Conservation (phyloP, 1,140 invertebrate species). For the Stenopsyche tienmushanensis region DNA sequence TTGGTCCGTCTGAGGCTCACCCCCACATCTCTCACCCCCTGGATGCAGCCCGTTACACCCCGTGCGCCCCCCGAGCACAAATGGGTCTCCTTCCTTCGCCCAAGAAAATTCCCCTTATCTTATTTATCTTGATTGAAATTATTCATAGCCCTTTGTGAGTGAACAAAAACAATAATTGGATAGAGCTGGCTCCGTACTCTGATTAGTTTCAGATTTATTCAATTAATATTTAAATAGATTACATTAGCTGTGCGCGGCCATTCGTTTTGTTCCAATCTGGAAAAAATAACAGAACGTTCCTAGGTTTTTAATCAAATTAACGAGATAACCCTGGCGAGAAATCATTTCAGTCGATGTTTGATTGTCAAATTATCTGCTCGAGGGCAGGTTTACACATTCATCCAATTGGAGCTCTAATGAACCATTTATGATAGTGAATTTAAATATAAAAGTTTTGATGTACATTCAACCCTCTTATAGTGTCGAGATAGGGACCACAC, state of each 20-base stretch:
- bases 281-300: background rate
- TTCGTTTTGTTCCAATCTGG: background rate
- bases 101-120: conserved; percentile 38
- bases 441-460: too few species aligned
- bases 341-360: too few species aligned
- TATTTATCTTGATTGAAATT: conserved; percentile 42
- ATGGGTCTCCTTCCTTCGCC: conserved; percentile 20
- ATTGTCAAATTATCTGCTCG: too few species aligned
- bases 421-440: too few species aligned
- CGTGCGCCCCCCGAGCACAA: conserved; percentile 1
- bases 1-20: conserved; percentile 6
- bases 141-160: conserved; percentile 41
- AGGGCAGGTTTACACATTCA: too few species aligned
- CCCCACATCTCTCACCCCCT: background rate
- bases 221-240: conserved; percentile 32
- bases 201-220: conserved; percentile 33
- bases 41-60: background rate
- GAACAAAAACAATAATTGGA: conserved; percentile 32
- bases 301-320: too few species aligned
- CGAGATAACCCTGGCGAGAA: too few species aligned
- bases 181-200: conserved; percentile 14
- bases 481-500: too few species aligned
- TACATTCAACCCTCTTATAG: too few species aligned
- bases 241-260: background rate
- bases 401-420: too few species aligned